Percentiles rank a stretch among this genome's conserved stretches.
These are phyloP conservation scores for Brachystomella parvula DNA, from an alignment of 1,140 invertebrate genomes.

Conservation along the genomic window DNA sequence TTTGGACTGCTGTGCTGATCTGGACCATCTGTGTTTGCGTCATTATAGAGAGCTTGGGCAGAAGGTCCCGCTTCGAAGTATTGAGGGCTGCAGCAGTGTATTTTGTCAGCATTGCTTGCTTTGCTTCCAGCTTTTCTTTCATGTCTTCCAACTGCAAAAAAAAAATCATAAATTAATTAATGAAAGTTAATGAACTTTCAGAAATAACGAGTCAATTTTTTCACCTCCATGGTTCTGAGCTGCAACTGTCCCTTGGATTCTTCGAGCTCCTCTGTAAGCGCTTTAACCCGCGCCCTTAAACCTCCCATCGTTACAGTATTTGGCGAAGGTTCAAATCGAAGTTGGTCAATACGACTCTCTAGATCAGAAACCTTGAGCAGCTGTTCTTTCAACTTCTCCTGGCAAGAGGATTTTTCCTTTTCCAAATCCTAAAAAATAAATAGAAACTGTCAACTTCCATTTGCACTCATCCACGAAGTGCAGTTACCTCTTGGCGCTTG, in stretches of 20 bases:
- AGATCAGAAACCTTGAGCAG: slow-evolving; percentile 22
- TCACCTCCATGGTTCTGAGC: slow-evolving; percentile 21
- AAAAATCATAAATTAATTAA: not conserved
- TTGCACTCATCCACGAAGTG: not conserved
- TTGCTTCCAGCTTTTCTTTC: slow-evolving; percentile 4
- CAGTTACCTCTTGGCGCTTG: slow-evolving; percentile 20
- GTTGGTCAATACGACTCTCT: slow-evolving; percentile 27
- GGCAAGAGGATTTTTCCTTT: slow-evolving; percentile 16
- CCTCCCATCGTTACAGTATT: slow-evolving; percentile 21
- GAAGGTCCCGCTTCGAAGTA: not conserved
- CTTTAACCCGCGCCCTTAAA: slow-evolving; percentile 9
- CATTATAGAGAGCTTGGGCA: not conserved
- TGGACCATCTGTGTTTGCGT: slow-evolving; percentile 3
- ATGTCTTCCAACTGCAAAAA: slow-evolving; percentile 20
- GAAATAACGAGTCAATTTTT: not conserved
- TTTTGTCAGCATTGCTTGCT: slow-evolving; percentile 15
- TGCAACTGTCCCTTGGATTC: slow-evolving; percentile 22
- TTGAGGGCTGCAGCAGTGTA: not conserved
- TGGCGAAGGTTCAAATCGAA: slow-evolving; percentile 30
- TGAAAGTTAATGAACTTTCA: not conserved
- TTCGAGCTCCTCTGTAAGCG: slow-evolving; percentile 19
- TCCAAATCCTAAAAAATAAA: slow-evolving; percentile 22
- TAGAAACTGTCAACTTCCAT: not conserved
- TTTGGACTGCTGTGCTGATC: not conserved
- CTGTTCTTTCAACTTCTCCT: slow-evolving; percentile 25